Base-by-base conservation (phyloP, 2,797 vertebrate species). In the Myotis planiceps region DNA sequence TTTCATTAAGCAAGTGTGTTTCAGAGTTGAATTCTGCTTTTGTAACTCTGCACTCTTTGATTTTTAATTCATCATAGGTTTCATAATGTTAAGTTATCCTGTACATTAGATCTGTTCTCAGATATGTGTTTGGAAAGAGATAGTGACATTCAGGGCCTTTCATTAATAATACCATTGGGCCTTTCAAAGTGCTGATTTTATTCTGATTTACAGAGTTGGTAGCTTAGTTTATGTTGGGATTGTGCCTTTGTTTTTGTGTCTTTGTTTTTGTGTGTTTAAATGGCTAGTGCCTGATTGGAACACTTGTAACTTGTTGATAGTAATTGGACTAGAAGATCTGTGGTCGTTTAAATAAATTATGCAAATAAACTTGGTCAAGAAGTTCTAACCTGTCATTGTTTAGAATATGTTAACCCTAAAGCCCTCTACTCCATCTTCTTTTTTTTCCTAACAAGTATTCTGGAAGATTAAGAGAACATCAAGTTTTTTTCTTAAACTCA, bases 1-100 rank as follows among this genome's bases (percentile, higher is more conserved):
- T 98, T 98, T 98, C 98, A 98, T 98, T 99, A 99, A 98, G 97
- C 98, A 98, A 98, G 97, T 98, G 97, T 98, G 97, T 98, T 98
- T 96, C 97, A 93, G 96, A 98, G 97, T 92, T 97, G 98, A 97
- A 96, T 98, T 98, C 98, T 98, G 96, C 96, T 98, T 99, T 98
- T 98, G 97, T 98, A 98, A 93, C 81, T 97, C 79, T 94, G 78
- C 78, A 88, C 53, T 94, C 96, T 98, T 98, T 98, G 93, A 97
- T 97, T 97, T 98, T 96, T 96, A 98, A 97, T 97, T 96, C 91
- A 89, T 75, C 51, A 9, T 96, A 97, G 96, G 95, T 97, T 97
- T 97, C 45, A 89, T 96, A 94, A 96, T 47, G 27, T 93, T 49
- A 60, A 90, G 66, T 66, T 72, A 71, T 96, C 60, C 0, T 90